These are phyloP conservation scores for Ispidina picta DNA, from an alignment of 2,797 vertebrate genomes.

Conservation along the genomic window DNA sequence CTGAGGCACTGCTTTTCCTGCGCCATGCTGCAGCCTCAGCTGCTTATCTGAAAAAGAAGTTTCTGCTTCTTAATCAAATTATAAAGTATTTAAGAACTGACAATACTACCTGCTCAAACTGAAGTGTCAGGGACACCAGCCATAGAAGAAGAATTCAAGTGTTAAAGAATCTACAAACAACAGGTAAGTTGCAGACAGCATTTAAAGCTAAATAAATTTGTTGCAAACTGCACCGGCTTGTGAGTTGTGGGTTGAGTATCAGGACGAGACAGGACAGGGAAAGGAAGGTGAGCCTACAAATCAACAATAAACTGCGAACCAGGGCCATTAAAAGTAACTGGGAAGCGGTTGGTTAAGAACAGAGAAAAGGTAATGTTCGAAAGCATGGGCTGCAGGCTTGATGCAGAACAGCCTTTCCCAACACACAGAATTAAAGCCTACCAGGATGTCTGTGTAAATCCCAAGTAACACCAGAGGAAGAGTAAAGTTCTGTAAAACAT, in stretches of 20 bases:
- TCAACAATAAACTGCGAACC: background rate
- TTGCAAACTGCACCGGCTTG: background rate
- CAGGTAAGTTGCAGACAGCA: background rate
- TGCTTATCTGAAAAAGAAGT: background rate
- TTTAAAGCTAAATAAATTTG: background rate
- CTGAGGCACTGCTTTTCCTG: background rate
- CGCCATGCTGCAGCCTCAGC: background rate
- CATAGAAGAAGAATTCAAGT: background rate
- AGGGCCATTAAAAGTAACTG: background rate
- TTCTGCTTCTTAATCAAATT: background rate
- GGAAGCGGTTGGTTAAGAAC: background rate
- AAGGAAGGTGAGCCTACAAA: background rate
- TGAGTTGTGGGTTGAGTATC: background rate
- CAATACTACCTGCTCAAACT: background rate
- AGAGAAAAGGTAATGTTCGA: background rate
- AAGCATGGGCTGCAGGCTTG: background rate
- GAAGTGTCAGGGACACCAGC: background rate
- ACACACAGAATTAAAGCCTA: background rate
- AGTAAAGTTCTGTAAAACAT: background rate
- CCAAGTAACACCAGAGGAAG: background rate
- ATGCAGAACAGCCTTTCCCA: background rate
- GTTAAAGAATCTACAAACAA: background rate
- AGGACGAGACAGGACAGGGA: background rate
- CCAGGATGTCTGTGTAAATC: background rate
- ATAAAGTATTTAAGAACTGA: background rate